These are phyloP conservation scores for Scolanthus callimorphus DNA, from an alignment of 92 coral and sea anemone species.

Conservation along the genomic window DNA sequence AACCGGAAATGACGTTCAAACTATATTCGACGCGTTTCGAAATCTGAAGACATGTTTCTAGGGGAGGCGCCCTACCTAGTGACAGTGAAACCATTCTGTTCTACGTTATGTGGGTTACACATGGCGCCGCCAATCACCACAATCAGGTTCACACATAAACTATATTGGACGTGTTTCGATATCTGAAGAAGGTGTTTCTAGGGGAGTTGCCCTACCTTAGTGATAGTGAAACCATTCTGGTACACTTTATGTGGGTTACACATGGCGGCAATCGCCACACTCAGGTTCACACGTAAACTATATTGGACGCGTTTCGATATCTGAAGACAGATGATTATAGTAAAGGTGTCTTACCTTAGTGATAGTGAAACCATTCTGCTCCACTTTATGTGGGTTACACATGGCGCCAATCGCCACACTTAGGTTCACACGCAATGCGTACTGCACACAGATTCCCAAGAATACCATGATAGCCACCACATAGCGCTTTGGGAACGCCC, in stretches of 20 bases:
- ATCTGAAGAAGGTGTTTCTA: no score
- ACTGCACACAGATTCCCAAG: constrained; percentile 91
- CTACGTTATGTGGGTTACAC: constrained; percentile 85
- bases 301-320: constrained; percentile 71
- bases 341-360: no score
- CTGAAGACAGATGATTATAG: no score
- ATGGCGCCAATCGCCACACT: constrained; percentile 97
- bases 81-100: constrained; percentile 90
- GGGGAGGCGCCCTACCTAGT: constrained; percentile 55
- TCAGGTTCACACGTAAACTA: constrained; percentile 87
- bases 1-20: no score
- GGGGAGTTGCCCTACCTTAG: constrained; percentile 61
- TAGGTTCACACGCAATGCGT: constrained; percentile 89
- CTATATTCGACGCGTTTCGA: no score
- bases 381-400: constrained; percentile 85
- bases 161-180: no score
- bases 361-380: constrained; percentile 90
- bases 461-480: constrained; percentile 89
- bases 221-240: constrained; percentile 90
- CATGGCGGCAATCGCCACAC: constrained; percentile 97
- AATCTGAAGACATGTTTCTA: no score
- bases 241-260: constrained; percentile 81
- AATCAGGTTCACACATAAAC: constrained; percentile 80
- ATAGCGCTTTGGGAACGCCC: constrained; percentile 91
- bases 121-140: constrained; percentile 96